These are phyloP conservation scores for Calyptomena viridis DNA, from an alignment of 2,113 vertebrate genomes.

Conservation along the genomic window DNA sequence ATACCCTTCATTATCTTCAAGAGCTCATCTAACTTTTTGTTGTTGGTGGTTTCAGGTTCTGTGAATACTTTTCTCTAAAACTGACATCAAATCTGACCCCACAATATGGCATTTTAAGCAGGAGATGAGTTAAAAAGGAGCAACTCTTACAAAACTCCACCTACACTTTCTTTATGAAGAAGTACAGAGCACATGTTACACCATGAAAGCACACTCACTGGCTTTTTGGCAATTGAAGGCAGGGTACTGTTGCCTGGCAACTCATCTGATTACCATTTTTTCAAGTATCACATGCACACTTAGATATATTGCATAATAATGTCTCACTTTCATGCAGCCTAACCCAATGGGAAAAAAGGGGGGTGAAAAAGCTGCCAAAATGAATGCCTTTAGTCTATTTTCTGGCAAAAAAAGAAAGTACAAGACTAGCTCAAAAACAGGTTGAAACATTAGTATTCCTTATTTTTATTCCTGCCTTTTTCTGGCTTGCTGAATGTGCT, in stretches of 20 bases:
- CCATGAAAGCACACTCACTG: slow-evolving; percentile 39
- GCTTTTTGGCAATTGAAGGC: slow-evolving; percentile 56
- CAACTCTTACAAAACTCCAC: slow-evolving; percentile 25
- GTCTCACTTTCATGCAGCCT: slow-evolving; percentile 24
- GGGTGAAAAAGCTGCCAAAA: background rate
- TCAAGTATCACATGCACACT: slow-evolving; percentile 55
- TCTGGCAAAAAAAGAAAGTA: background rate
- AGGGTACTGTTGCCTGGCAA: slow-evolving; percentile 62
- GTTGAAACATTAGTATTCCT: slow-evolving; percentile 9
- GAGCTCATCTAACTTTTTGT: background rate
- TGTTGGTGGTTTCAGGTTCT: background rate
- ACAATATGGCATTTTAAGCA: background rate
- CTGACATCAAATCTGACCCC: background rate
- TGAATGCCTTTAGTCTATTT: background rate
- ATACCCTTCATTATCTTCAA: background rate
- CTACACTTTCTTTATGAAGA: slow-evolving; percentile 39
- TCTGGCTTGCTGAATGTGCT: slow-evolving; percentile 8
- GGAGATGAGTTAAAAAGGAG: background rate
- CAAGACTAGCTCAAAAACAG: background rate
- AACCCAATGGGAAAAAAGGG: background rate
- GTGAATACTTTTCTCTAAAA: background rate
- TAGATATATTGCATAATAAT: slow-evolving; percentile 52
- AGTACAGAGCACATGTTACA: slow-evolving; percentile 25
- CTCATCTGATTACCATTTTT: slow-evolving; percentile 70
- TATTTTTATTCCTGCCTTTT: background rate